Conservation (phyloP, 2,797 vertebrate species). For the Margarornis squamiger region DNA sequence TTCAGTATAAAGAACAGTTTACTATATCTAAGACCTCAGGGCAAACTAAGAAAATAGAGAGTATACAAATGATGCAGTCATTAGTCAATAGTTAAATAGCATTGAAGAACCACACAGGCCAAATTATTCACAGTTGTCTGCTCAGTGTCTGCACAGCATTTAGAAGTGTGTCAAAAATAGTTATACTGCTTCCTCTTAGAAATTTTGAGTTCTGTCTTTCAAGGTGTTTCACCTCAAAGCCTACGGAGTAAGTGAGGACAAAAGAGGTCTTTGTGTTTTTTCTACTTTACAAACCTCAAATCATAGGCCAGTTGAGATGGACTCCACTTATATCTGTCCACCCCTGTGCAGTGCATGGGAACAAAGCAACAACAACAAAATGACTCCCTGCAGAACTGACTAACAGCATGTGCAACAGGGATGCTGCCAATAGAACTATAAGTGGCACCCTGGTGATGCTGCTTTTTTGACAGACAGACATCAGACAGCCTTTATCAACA, state of each 20-base stretch:
- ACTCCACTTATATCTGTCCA: neutral
- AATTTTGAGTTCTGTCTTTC: neutral
- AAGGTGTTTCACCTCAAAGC: neutral
- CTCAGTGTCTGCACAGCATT: neutral
- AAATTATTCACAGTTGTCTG: neutral
- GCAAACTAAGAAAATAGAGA: neutral
- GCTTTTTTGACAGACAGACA: neutral
- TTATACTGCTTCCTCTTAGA: neutral
- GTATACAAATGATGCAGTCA: neutral
- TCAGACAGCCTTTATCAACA: neutral
- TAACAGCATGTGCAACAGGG: neutral
- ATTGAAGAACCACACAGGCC: neutral
- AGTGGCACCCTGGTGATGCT: neutral
- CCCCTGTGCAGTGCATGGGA: neutral
- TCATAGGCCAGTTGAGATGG: neutral
- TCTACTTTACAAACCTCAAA: neutral
- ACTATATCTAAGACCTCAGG: neutral
- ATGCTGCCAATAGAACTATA: neutral
- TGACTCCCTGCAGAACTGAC: neutral
- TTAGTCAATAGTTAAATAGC: neutral
- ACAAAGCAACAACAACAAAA: neutral
- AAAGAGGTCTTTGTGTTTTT: neutral
- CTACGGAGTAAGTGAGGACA: neutral
- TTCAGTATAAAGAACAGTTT: neutral
- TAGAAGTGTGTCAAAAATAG: neutral